A percentile compares a stretch with the other conserved stretches of the same genome.
These are phyloP conservation scores for Gastrophysa polygoni DNA, from an alignment of 2,888 invertebrate genomes.

Conservation along the genomic window DNA sequence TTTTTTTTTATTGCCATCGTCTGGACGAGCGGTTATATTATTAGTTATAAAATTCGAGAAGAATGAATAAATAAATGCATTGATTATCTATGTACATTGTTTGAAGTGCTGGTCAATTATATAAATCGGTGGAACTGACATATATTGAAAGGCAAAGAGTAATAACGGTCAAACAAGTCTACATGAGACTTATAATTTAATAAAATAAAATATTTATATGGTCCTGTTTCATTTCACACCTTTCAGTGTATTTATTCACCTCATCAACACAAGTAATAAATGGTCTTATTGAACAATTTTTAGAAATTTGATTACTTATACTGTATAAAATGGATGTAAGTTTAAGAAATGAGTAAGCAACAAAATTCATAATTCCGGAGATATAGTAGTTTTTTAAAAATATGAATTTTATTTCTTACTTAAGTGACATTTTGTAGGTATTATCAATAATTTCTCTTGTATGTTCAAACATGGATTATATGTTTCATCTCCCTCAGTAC, in stretches of 20 bases:
- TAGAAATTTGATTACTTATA: not conserved
- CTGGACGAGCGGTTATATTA: conserved; percentile 30
- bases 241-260: not conserved
- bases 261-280: too few species aligned
- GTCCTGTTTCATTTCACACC: not conserved
- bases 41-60: conserved; percentile 27
- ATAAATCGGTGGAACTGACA: conserved; percentile 21
- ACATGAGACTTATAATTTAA: conserved; percentile 17
- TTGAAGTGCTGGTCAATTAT: conserved; percentile 33
- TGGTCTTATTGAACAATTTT: too few species aligned
- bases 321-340: conserved; percentile 3
- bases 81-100: conserved; percentile 39
- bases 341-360: too few species aligned
- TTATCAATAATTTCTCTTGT: too few species aligned
- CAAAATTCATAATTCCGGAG: too few species aligned
- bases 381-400: too few species aligned
- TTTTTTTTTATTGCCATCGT: conserved; percentile 20
- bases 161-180: conserved; percentile 14
- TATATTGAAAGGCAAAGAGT: conserved; percentile 16
- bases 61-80: conserved; percentile 43
- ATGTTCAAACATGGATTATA: too few species aligned
- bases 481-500: too few species aligned
- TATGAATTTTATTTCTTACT: too few species aligned
- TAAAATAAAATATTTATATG: conserved; percentile 12
- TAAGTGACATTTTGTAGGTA: too few species aligned